phyloP scores from a whole-genome alignment of 2,113 vertebrate genomes.

The Scolopax mira region DNA sequence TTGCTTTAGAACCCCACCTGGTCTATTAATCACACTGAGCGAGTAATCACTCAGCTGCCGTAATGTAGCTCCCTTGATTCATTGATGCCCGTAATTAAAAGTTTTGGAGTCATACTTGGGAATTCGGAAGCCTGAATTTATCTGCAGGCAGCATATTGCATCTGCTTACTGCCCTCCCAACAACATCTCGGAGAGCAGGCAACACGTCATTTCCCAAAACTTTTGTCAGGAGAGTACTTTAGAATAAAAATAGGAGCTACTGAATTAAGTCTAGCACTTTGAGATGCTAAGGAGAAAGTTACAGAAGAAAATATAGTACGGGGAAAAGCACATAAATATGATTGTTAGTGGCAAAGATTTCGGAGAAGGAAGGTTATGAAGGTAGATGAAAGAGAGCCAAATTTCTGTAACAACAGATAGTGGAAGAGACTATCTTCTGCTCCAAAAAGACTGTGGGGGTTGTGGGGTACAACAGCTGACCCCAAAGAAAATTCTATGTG shows the following conservation, averaged over 20 bases:
- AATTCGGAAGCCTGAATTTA: background rate
- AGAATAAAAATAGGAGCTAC: background rate
- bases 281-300: background rate
- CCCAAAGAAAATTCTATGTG: background rate
- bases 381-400: background rate
- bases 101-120: background rate
- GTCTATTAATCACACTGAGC: slow-evolving; percentile 8
- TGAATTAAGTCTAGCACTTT: background rate
- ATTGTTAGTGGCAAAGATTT: background rate
- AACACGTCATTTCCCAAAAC: background rate
- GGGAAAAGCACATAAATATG: background rate
- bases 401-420: background rate
- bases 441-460: background rate
- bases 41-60: background rate
- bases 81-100: background rate
- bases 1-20: background rate
- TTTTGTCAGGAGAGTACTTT: background rate
- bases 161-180: background rate
- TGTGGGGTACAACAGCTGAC: accelerated
- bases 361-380: background rate
- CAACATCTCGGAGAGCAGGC: background rate
- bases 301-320: background rate
- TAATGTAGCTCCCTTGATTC: background rate
- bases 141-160: background rate
- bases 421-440: background rate